Evolutionary conservation across 2,888 invertebrate species (phyloP).

Genomic region (Tillus elongatus): DNA sequence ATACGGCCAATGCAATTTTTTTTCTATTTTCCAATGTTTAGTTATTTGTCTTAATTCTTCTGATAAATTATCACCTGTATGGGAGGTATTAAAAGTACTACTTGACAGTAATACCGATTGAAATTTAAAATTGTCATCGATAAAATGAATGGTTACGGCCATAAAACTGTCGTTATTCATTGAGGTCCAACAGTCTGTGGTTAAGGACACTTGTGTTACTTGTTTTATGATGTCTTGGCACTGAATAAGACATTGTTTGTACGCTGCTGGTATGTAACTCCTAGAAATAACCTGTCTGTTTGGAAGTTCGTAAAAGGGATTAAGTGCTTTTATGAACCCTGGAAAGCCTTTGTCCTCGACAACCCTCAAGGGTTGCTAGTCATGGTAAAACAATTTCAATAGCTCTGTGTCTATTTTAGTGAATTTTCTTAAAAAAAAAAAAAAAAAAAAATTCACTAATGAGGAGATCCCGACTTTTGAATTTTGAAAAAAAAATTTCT

Average conservation of each 20-base stretch:
- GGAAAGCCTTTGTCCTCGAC: conserved; percentile 20
- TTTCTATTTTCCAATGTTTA: conserved; percentile 23
- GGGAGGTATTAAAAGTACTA: conserved; percentile 17
- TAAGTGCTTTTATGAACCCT: conserved; percentile 15
- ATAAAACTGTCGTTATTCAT: conserved; percentile 23
- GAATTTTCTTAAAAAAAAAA: too few species aligned
- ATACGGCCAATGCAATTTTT: conserved; percentile 27
- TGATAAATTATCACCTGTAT: conserved; percentile 26
- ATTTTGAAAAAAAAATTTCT: too few species aligned
- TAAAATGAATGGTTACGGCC: conserved; percentile 23
- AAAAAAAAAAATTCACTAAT: too few species aligned
- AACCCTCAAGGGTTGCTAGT: conserved; percentile 22
- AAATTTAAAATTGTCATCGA: conserved; percentile 21
- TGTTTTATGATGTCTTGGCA: not conserved
- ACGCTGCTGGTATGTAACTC: conserved; percentile 15
- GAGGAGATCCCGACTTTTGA: too few species aligned
- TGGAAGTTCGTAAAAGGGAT: conserved; percentile 20
- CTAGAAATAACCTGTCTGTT: conserved; percentile 18
- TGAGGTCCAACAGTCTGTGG: conserved; percentile 14
- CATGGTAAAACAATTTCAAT: conserved; percentile 17
- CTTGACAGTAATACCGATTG: conserved; percentile 23
- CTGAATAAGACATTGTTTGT: not conserved
- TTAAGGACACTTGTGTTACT: not conserved
- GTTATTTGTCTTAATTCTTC: conserved; percentile 19
- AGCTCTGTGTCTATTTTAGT: too few species aligned